Evolutionary conservation across 2,888 invertebrate species (phyloP), one percentile per base, ranked within the genome.

Genomic region (Andrena bucephala): DNA sequence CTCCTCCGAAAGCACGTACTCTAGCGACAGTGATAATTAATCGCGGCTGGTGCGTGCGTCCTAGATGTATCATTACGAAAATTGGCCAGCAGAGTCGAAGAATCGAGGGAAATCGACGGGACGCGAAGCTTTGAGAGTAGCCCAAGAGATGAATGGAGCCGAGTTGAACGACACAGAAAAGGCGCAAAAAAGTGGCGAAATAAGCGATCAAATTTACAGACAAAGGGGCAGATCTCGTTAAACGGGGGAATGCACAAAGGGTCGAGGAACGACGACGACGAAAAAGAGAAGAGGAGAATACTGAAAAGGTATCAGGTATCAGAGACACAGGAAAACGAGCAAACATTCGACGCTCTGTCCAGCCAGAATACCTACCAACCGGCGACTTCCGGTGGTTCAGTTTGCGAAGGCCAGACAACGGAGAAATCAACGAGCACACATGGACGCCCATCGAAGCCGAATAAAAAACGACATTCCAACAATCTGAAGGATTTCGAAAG

Each of bases 1-100:
- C 20, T 83, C 83, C 27, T 50, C 10, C 24, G 42, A 27, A 24
- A 77, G 62, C 63, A 31, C 42, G 2, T 27, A 5, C 24, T 73
- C 73, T 1, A 27, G 8, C 7, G 6, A 29, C 24, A 70, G 7
- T 8, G 60, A 68, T 0, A 0, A 27, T 10, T 54, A 13, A 71
- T 6, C 24, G 10, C 8, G 24, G 27, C 24, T 2, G 1, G 42
- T 1, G 42, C 42, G 42, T 16, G 42, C 4, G 42, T 16, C 42
- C 13, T 5, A 5, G 16, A 5, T 16, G 42, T 42, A 3, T 42
- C 13, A 31, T 59, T 16, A 2, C 29, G 16, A 31, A 59, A 59
- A 59, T 59, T 59, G 42, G 42, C 42, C 42, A 42, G 16, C 42
- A 42, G 42, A 16, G 42, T 42, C 16, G 42, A 42, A 4, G 42